Conservation (phyloP, 2,797 vertebrate species). For the Myiothlypis coronata region DNA sequence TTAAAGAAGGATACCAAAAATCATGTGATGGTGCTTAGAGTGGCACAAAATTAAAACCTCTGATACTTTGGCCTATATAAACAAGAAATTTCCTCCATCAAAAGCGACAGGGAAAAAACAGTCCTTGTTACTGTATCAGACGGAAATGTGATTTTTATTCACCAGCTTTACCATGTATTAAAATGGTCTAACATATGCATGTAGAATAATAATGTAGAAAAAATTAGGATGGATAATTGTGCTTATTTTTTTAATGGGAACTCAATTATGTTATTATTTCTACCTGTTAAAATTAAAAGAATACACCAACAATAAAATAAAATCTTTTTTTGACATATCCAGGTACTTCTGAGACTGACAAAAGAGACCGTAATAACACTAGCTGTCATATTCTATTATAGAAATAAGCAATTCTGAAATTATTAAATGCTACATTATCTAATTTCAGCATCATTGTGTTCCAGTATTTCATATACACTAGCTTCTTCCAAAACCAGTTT, state of each 20-base stretch:
- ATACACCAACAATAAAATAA: background rate
- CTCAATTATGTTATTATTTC: background rate
- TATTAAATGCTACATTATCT: background rate
- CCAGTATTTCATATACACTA: background rate
- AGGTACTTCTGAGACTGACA: background rate
- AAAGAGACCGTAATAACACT: background rate
- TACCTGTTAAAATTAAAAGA: background rate
- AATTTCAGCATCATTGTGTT: background rate
- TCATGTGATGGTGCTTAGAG: background rate
- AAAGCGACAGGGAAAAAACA: background rate
- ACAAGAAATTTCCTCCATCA: background rate
- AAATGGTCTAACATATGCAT: background rate
- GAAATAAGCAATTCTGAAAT: slow-evolving; percentile 9
- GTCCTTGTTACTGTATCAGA: background rate
- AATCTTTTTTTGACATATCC: background rate
- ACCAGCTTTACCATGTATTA: background rate
- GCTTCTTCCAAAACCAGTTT: background rate
- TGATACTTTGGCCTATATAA: background rate
- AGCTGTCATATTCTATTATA: background rate
- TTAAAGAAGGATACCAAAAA: background rate
- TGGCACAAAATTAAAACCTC: background rate
- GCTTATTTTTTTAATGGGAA: background rate
- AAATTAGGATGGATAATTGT: background rate
- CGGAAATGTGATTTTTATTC: background rate
- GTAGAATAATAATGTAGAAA: background rate